These are phyloP conservation scores for Grus americana DNA, from an alignment of 2,113 vertebrate species.

Conservation along the genomic window DNA sequence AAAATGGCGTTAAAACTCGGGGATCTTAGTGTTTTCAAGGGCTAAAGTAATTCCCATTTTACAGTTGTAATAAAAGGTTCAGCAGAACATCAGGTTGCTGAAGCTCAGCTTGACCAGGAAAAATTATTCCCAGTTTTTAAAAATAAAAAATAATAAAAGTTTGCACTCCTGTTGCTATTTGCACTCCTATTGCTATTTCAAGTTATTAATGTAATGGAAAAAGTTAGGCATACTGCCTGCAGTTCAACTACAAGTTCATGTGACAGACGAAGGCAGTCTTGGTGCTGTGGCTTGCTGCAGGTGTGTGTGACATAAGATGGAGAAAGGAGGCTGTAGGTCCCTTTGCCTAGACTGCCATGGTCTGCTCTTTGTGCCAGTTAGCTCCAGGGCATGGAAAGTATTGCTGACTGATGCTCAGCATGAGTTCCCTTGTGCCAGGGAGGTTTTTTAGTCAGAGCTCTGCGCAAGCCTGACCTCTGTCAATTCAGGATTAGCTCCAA, in stretches of 20 bases:
- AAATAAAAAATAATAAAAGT: not conserved
- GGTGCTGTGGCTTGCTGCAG: not conserved
- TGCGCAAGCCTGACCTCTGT: not conserved
- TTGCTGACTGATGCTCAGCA: not conserved
- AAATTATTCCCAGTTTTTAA: not conserved
- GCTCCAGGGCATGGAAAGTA: too few species aligned
- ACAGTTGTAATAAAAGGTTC: not conserved
- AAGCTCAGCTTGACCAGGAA: not conserved
- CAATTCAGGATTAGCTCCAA: not conserved
- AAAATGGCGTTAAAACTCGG: not conserved
- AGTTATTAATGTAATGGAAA: not conserved
- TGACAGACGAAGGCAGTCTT: not conserved
- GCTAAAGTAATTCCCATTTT: not conserved
- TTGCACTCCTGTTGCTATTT: not conserved
- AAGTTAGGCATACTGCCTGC: not conserved
- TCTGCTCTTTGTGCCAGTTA: not conserved
- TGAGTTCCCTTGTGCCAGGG: not conserved
- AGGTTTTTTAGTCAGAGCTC: not conserved
- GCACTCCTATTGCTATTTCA: not conserved
- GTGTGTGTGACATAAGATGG: not conserved
- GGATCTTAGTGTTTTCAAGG: not conserved
- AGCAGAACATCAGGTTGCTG: not conserved
- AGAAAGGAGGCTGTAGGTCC: not conserved
- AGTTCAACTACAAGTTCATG: not conserved
- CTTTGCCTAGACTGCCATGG: too few species aligned